Evolutionary conservation across 2,888 invertebrate species (phyloP).

Genomic region (Ophraella communa): DNA sequence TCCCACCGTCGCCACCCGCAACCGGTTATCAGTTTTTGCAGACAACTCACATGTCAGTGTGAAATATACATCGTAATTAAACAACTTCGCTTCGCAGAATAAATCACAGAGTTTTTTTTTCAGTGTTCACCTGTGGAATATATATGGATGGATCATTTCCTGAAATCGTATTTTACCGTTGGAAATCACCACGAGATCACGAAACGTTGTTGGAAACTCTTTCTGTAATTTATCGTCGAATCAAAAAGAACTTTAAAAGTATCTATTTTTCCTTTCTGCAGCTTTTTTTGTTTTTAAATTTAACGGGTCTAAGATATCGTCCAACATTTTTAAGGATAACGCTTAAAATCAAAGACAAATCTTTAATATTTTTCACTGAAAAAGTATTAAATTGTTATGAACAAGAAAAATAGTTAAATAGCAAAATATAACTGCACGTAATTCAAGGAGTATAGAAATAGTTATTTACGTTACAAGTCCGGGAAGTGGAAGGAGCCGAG

Average conservation of each 20-base stretch:
- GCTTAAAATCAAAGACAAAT: too few relatives aligned
- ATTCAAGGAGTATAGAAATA: too few relatives aligned
- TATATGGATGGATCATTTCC: constrained; percentile 43
- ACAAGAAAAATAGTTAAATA: too few relatives aligned
- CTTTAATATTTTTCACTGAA: too few relatives aligned
- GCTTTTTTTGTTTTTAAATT: background rate
- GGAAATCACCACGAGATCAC: constrained; percentile 34
- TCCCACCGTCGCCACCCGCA: background rate
- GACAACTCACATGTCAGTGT: constrained; percentile 36
- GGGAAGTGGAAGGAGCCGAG: too few relatives aligned
- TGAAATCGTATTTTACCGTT: constrained; percentile 38
- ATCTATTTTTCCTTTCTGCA: background rate
- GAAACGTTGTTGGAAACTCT: constrained; percentile 30
- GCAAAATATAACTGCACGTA: too few relatives aligned
- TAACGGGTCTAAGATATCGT: background rate
- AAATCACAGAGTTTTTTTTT: constrained; percentile 41
- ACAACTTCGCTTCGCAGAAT: constrained; percentile 36
- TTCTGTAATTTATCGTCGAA: constrained; percentile 23
- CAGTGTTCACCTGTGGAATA: constrained; percentile 44
- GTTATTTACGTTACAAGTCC: too few relatives aligned
- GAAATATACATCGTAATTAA: constrained; percentile 44
- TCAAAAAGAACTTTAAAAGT: constrained; percentile 20
- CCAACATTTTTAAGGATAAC: background rate
- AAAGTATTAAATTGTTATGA: too few relatives aligned
- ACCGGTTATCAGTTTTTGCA: constrained; percentile 15